Percentiles rank a stretch among this genome's conserved stretches.
phyloP scores from a whole-genome alignment of 2,888 invertebrate genomes.

The Microctonus hyperodae region DNA sequence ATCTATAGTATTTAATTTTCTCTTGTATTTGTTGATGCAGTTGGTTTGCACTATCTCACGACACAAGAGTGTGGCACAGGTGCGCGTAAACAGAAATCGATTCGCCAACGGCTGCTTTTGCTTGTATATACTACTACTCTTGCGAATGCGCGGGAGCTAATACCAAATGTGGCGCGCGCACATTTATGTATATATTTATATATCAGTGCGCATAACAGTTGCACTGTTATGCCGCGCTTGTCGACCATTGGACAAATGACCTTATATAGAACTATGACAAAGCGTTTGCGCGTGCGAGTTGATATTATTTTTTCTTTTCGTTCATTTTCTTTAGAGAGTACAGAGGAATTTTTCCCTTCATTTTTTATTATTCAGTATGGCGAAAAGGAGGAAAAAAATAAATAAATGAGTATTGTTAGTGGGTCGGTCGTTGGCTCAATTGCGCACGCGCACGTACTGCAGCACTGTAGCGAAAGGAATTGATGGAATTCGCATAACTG shows the following conservation, averaged over 20 bases:
- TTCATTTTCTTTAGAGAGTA: neutral
- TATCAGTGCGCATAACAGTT: slow-evolving; percentile 8
- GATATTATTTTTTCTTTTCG: neutral
- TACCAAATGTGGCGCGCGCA: slow-evolving; percentile 9
- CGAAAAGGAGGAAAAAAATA: too few species aligned
- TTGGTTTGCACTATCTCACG: slow-evolving; percentile 8
- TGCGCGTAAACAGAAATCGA: slow-evolving; percentile 15
- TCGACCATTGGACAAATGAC: slow-evolving; percentile 42
- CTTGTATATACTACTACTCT: neutral
- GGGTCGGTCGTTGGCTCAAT: slow-evolving; percentile 26
- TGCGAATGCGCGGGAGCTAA: slow-evolving; percentile 1
- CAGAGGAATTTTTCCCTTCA: too few species aligned
- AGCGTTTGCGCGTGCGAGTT: slow-evolving; percentile 3
- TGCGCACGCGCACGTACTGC: slow-evolving; percentile 39
- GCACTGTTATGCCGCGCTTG: slow-evolving; percentile 2
- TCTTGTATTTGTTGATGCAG: neutral
- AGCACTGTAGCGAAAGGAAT: slow-evolving; percentile 47
- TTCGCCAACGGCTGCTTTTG: slow-evolving; percentile 8
- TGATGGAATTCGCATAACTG: slow-evolving; percentile 42
- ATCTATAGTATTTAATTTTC: neutral
- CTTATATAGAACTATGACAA: slow-evolving; percentile 44
- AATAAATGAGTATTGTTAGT: slow-evolving; percentile 30
- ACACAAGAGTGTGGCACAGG: slow-evolving; percentile 13
- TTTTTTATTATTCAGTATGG: too few species aligned
- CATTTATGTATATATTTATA: neutral